Evolutionary conservation across 2,113 vertebrate genomes (phyloP), one percentile per base, ranked within the genome.

Genomic region (Ia io): DNA sequence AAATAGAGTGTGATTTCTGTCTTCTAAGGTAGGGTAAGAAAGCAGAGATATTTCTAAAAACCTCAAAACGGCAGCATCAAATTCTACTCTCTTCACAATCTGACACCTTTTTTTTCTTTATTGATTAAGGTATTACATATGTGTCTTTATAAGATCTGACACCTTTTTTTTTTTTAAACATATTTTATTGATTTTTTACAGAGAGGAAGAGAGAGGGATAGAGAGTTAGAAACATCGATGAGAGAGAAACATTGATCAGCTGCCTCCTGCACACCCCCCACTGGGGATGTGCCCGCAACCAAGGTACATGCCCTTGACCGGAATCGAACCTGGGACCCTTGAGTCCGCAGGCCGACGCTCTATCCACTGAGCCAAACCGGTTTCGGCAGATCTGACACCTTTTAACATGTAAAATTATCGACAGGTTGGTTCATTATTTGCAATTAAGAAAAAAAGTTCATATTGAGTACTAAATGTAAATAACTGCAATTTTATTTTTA

Each of bases 401-500:
- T 95, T 91, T 63, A 92, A 80, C 44, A 73, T 49, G 44, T n/a
- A 73, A 73, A 87, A 23, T 96, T 85, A 76, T 88, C 83, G 69
- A 76, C n/a, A 89, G 12, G 16, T 78, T 84, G 37, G 16, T 84
- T 95, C 23, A 70, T 79, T 87, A 89, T 76, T 90, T 93, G 35
- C 49, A 87, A 88, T 90, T 86, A 88, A 90, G 47, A 35, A 83
- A 35, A 42, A 73, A 37, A 49, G 47, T 16, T 94, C 65, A 76
- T 35, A 83, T 89, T 91, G 37, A 92, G 18, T 89, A 91, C 70
- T 93, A 67, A 61, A 84, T 65, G 9, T 42, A 93, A 88, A 85
- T 69, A 84, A 79, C 47, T 85, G 20, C 28, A 78, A 61, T 91
- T 94, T 71, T 88, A 80, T 69, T 95, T 91, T 97, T 77, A 94